Base-by-base conservation (phyloP, 2,888 invertebrate genomes). In the Stomorhina lunata region DNA sequence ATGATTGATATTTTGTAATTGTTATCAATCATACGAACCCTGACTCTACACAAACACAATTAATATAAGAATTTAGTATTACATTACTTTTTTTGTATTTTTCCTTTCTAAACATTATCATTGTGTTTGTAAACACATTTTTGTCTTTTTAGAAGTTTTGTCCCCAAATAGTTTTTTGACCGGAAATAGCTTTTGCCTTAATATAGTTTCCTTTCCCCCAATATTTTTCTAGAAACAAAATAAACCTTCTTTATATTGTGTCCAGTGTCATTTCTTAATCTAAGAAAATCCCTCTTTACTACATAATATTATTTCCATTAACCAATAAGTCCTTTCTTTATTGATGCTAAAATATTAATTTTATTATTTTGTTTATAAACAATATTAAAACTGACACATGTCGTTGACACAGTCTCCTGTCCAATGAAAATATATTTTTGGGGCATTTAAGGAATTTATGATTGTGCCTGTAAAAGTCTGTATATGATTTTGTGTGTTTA, bases 381-480 rank as follows among this genome's bases (percentile, higher is more conserved):
- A 50, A 48, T 61, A 43, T 68, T 59, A 37, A 66, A 34, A 59
- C 29, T 59, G 57, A 29, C 76, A 66, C 43, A 32, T 77, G 68
- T 43, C 69, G 45, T 20, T 59, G 68, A 50, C 59, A 68, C 29
- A 61, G 20, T 50, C 17, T 25, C n/a, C n/a, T 61, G 48, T 69
- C 55, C 25, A 25, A 61, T 69, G 17, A 53, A 25, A 43, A 69
- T n/a, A 77, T 61, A 53, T 61, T 29, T 77, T 77, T 69, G 7
- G n/a, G 2, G 25, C 40, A 68, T 69, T 53, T 68, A 53, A 69
- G 53, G 12, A 77, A 22, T 50, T 69, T 17, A 61, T 9, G 32
- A 29, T 32, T 43, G 17, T 43, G 43, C 22, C 59, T 27, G 17
- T 53, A 40, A 22, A 55, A 65, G 53, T 20, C 40, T 57, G 9